Conservation (phyloP, 2,888 invertebrate genomes). For the Ecdyonurus torrentis region DNA sequence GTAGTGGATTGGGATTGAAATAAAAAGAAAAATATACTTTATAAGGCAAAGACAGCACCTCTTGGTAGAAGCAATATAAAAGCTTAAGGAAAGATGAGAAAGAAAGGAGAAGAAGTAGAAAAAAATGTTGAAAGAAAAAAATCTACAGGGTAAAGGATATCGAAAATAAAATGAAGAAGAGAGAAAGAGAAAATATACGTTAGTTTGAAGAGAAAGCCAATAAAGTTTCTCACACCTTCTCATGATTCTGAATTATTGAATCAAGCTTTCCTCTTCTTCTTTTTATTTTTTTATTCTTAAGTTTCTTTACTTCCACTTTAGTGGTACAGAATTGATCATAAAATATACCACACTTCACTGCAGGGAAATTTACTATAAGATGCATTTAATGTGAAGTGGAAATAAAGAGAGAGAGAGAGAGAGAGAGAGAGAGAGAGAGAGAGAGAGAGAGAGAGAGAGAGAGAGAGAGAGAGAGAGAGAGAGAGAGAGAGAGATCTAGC, state of each 20-base stretch:
- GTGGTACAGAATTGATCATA: not conserved
- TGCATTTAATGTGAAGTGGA: too few species aligned
- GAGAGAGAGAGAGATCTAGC: too few species aligned
- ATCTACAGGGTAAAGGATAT: not conserved
- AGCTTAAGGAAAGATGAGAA: not conserved
- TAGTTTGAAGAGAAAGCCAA: not conserved
- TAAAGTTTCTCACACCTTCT: not conserved
- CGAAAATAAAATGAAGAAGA: not conserved
- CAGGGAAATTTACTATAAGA: too few species aligned
- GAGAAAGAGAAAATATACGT: too few species aligned
- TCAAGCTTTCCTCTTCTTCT: too few species aligned
- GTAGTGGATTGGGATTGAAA: not conserved
- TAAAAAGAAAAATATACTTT: not conserved
- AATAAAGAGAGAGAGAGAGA: slow-evolving; percentile 3
- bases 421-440: slow-evolving; percentile 9
- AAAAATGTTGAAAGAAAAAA: not conserved
- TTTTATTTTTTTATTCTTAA: too few species aligned
- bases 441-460: slow-evolving; percentile 12
- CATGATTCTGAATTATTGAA: not conserved
- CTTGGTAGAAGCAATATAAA: too few species aligned
- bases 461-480: too few species aligned
- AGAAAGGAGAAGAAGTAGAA: not conserved
- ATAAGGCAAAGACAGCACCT: not conserved
- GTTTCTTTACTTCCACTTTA: not conserved
- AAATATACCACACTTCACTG: too few species aligned